A percentile compares a stretch with the other conserved stretches of the same genome.
Evolutionary conservation across 2,797 vertebrate genomes (phyloP).

Genomic region (Gallirallus australis): DNA sequence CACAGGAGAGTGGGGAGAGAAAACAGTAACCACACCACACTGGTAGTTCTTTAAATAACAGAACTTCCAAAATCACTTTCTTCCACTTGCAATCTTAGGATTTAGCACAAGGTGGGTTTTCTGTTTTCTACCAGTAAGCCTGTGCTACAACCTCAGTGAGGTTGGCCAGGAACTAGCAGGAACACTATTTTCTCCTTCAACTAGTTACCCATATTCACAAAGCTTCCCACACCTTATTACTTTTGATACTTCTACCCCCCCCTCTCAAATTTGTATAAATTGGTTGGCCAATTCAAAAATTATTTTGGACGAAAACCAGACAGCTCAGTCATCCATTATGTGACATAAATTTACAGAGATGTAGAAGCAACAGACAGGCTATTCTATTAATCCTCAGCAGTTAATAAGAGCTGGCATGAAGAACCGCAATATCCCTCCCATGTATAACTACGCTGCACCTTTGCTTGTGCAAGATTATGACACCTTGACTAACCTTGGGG

Average conservation of each 20-base stretch:
- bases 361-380: background rate
- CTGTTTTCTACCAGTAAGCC: background rate
- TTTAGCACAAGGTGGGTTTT: background rate
- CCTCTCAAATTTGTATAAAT: background rate
- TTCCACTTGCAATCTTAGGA: background rate
- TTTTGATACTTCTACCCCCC: background rate
- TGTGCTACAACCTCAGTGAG: background rate
- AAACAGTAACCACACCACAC: background rate
- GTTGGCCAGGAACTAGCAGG: background rate
- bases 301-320: background rate
- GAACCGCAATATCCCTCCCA: background rate
- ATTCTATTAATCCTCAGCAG: background rate
- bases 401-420: background rate
- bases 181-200: background rate
- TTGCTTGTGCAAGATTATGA: background rate
- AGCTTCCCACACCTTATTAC: background rate
- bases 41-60: background rate
- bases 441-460: fast-evolving
- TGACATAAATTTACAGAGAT: background rate
- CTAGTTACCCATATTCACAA: background rate
- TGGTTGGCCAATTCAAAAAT: background rate
- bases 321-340: background rate
- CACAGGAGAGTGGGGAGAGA: background rate
- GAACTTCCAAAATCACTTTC: background rate
- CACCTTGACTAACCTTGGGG: background rate